Percentiles rank a stretch among this genome's conserved stretches.
Evolutionary conservation across 2,797 vertebrate species (phyloP).

Genomic region (Labeo calbasu): DNA sequence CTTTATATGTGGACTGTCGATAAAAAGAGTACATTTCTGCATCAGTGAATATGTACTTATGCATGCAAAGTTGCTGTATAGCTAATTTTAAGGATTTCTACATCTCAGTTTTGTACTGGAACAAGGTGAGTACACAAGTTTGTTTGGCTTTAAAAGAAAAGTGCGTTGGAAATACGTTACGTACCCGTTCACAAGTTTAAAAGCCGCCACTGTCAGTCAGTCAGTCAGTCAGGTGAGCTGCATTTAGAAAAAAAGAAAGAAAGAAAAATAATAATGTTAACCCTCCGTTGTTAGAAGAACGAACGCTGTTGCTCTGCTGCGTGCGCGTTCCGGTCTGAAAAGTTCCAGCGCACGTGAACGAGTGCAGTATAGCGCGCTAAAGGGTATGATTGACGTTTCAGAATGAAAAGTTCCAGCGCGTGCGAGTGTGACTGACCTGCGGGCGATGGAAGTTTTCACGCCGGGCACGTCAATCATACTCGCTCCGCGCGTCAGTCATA

Average conservation of each 20-base stretch:
- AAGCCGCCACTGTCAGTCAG: not conserved
- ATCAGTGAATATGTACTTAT: not conserved
- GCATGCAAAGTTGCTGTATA: not conserved
- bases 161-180: not conserved
- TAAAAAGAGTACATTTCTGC: not conserved
- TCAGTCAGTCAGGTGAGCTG: not conserved
- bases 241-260: not conserved
- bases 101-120: not conserved
- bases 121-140: constrained; percentile 4
- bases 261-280: not conserved
- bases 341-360: not conserved
- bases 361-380: not conserved
- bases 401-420: not conserved
- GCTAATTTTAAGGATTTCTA: not conserved
- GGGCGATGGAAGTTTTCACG: constrained; percentile 3
- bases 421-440: not conserved
- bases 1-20: not conserved
- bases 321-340: not conserved
- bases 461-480: constrained; percentile 3
- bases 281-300: not conserved
- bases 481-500: constrained; percentile 7
- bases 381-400: not conserved
- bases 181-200: not conserved
- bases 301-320: not conserved
- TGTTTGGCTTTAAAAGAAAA: not conserved